Base-by-base conservation (phyloP, 2,797 vertebrate genomes). In the Pseudochromis fuscus region DNA sequence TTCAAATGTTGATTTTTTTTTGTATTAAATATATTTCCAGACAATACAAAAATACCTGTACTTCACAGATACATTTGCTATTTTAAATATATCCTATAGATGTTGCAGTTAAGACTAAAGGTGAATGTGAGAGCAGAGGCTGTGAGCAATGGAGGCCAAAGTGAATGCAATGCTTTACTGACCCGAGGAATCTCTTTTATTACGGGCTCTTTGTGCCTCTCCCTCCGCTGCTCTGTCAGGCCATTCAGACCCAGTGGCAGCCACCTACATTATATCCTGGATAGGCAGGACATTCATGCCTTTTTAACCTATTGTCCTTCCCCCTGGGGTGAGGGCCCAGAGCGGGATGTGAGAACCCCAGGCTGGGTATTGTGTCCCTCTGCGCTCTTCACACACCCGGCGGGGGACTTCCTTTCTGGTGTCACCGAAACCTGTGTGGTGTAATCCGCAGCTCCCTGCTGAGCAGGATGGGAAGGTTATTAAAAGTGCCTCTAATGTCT, bases 111-210 rank as follows among this genome's bases (percentile, higher is more conserved):
- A 60, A 72, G 76, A 86, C 81, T 82, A 78, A 89, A 86, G 83
- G 86, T 90, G 86, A 90, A 89, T 90, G 85, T 73, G 87, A 84
- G 87, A 62, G 82, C 55, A 79, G 84, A 89, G 82, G 77, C 87
- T 88, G 88, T 89, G 83, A 88, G 89, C 88, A 84, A 82, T 83
- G 88, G 87, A 91, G 90, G 87, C 89, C 87, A 89, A 80, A 88
- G 87, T 93, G 91, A 95, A 94, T 94, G 94, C 92, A 93, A 94
- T 94, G 94, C 94, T 95, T 94, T 94, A 93, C 92, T 95, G 93
- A 94, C 94, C 94, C 91, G 89, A 93, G 94, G 94, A 95, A 95
- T 95, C 94, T 92, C 94, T 93, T 95, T 95, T 94, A 95, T 95
- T 94, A 92, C 80, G 86, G 85, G 77, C 75, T 93, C 92, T 93